Evolutionary conservation across 1,140 invertebrate genomes (phyloP), one percentile per base, ranked within the genome.

Genomic region (Scaptomyza pallida): DNA sequence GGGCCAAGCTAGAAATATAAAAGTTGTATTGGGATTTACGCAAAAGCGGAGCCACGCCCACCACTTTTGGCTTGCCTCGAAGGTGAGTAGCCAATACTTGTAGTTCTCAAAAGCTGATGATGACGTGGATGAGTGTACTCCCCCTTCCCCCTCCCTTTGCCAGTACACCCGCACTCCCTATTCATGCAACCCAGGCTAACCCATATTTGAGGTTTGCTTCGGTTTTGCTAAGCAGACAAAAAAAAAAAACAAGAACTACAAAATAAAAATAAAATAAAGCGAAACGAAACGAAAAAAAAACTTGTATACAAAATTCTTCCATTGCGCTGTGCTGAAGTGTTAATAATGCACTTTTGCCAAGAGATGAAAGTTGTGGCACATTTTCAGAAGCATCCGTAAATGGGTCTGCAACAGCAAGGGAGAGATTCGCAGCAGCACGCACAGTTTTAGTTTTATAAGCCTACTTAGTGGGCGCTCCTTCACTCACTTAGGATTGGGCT

Each of bases 331-430:
- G 48, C 59, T 80, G 57, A 80, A 81, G 72, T 81, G 78, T 81
- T 76, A 81, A 81, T 81, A 81, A 81, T 81, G 78, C 78, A 81
- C 69, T 81, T 73, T 63, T 56, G 17, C 47, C 21, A 52, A 54
- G 41, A 52, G 54, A 21, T 55, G 56, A 62, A 61, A 69, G 35
- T 56, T 70, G 41, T 54, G 47, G 17, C 43, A 60, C 16, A 50
- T 23, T 56, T 65, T 47, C 13, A 19, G 51, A 15, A 13, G 21
- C 23, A 23, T 10, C 41, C 8, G 26, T 4, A 8, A 19, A 50
- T n/a, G 6, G 23, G 10, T 30, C 6, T 9, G 3, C n/a, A n/a
- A 5, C 10, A 43, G 21, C n/a, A 6, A 16, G 40, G n/a, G 21
- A 2, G 30, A 9, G 12, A 10, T 19, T 12, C 9, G 16, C 26